A percentile compares a stretch with the other conserved stretches of the same genome.
These are phyloP conservation scores for Oophaga sylvatica DNA, from an alignment of 2,797 vertebrate species.

Conservation along the genomic window DNA sequence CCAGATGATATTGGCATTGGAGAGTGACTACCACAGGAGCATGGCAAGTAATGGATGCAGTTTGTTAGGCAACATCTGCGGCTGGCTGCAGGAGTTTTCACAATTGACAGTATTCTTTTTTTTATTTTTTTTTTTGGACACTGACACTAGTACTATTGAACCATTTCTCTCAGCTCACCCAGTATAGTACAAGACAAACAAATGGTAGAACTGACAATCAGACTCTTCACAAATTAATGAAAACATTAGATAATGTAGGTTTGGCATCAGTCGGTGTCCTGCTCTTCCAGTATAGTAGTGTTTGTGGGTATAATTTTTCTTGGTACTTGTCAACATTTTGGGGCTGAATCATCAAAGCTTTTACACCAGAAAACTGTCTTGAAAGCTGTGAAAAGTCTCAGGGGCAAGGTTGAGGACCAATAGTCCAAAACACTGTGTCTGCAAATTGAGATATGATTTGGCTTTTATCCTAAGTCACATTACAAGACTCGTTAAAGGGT, in stretches of 20 bases:
- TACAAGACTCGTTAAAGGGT: too few relatives aligned
- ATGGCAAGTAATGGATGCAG: not conserved
- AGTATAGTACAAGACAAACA: not conserved
- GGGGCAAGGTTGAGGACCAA: too few relatives aligned
- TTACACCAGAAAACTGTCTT: too few relatives aligned
- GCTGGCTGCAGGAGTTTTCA: not conserved
- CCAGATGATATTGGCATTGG: not conserved
- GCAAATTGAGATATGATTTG: too few relatives aligned
- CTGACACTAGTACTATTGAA: not conserved
- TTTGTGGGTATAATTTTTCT: too few relatives aligned
- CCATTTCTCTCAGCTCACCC: not conserved
- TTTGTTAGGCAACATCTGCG: not conserved
- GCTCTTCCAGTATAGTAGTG: not conserved
- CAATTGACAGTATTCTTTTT: not conserved
- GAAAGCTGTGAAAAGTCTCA: too few relatives aligned
- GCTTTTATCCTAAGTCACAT: too few relatives aligned
- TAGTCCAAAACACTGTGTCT: too few relatives aligned
- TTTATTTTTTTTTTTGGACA: not conserved
- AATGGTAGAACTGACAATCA: not conserved
- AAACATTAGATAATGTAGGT: not conserved
- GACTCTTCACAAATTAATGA: not conserved
- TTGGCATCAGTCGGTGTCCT: not conserved
- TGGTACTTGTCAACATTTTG: too few relatives aligned
- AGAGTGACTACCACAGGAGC: not conserved
- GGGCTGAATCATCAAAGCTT: too few relatives aligned